Evolutionary conservation across 2,888 invertebrate species (phyloP), one percentile per base, ranked within the genome.

Genomic region (Seira musarum): DNA sequence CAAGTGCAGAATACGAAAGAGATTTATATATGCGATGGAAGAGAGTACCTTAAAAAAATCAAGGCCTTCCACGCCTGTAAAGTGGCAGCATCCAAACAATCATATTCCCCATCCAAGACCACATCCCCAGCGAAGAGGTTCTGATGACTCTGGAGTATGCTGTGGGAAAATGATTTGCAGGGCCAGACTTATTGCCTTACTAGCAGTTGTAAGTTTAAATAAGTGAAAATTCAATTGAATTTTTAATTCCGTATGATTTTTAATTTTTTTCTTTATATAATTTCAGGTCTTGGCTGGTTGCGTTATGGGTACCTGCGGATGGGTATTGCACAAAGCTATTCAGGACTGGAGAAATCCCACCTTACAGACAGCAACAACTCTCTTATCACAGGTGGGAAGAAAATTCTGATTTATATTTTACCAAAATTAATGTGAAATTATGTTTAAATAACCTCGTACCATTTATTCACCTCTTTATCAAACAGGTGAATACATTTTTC

Each of bases 301-400:
- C 21, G 84, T 85, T 6, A 84, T 81, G 46, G 83, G 85, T 0
- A 80, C 80, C 1, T 81, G 85, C 35, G 82, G 84, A 49, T 86
- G 86, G 86, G 85, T 85, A 24, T 77, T 86, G 0, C 85, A 86
- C 60, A 80, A 80, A 57, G 76, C 85, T 0, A 82, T 86, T 63
- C 86, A 85, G 73, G 84, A 82, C 15, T 84, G 85, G 73, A 83
- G 84, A 46, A 86, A 85, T 21, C 86, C 86, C 0, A 85, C 85
- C 0, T 76, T 85, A 8, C 67, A 77, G 21, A 85, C 85, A 22
- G 86, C 85, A 0, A 57, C 73, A 15, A 67, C 61, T 19, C 74
- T 83, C 1, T 71, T 83, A 24, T 82, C 80, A 60, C 83, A 83
- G 77, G 83, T 83, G 1, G 72, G 72, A 24, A 72, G 77, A 46